Evolutionary conservation across 2,888 invertebrate species (phyloP), one percentile per base, ranked within the genome.

Genomic region (Dione vanillae): DNA sequence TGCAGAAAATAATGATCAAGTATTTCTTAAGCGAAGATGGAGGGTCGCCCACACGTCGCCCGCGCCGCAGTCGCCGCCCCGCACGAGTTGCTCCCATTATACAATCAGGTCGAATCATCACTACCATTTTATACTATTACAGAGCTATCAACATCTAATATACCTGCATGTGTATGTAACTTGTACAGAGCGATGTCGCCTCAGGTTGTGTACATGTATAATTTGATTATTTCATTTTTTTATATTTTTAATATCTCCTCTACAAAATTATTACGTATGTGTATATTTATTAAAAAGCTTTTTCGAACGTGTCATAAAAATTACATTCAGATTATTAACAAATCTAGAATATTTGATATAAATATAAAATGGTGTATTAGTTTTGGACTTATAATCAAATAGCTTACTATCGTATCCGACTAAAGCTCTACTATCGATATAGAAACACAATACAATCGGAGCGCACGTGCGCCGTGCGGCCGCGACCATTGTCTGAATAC

Each of bases 71-170:
- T 81, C 81, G 78, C 79, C 56, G 71, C 78, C 35, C 79, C 83
- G 89, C 89, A 86, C 90, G 86, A 86, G 87, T 82, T 81, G 80
- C 78, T 81, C 80, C 87, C 89, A 92, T 92, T 92, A 92, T 89
- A 89, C 90, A 92, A 92, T 92, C 91, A 91, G 85, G 82, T 80
- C 86, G 85, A 91, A 91, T 92, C 90, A 89, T 86, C 91, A 84
- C 89, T 82, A 78, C 82, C 81, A 83, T 81, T 83, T 78, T 75
- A 75, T 74, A 78, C 77, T 77, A 78, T 79, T 79, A 79, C 76
- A 75, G 75, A 72, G 75, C 74, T 75, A 75, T 75, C 74, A 75
- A 69, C 73, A 75, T 73, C 75, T 72, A 76, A 77, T 76, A 69
- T 66, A 72, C 70, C 75, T 76, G 74, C 78, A 73, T 67, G 35